phyloP scores from a whole-genome alignment of 2,797 vertebrate species.

The Poecilia wingei region DNA sequence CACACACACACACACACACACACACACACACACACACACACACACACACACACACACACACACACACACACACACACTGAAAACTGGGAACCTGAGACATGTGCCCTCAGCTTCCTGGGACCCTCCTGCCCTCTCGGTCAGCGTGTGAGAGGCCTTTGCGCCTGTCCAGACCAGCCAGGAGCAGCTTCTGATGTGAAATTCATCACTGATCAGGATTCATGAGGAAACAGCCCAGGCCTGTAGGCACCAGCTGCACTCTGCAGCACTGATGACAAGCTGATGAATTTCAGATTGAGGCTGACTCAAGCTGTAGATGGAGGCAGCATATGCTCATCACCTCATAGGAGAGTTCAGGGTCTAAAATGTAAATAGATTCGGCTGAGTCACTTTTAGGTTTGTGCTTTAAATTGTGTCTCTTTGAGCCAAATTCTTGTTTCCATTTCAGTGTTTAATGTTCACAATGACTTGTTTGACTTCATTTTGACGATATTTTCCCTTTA shows the following conservation, averaged over 20 bases:
- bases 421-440: neutral
- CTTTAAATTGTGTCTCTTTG: neutral
- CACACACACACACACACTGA: slow-evolving; percentile 43
- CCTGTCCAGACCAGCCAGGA: slow-evolving; percentile 1
- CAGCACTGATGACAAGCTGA: slow-evolving; percentile 5
- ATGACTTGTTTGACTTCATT: neutral
- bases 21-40: slow-evolving; percentile 29
- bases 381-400: neutral
- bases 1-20: slow-evolving; percentile 41
- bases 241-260: neutral
- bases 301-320: neutral
- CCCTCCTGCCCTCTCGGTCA: slow-evolving; percentile 36
- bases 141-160: slow-evolving; percentile 31
- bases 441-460: neutral
- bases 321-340: neutral
- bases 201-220: neutral
- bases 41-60: slow-evolving; percentile 42
- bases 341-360: neutral
- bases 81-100: slow-evolving; percentile 70
- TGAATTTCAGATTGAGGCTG: slow-evolving; percentile 1
- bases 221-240: slow-evolving; percentile 7
- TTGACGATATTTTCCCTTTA: neutral
- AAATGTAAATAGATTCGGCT: neutral
- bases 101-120: slow-evolving; percentile 54
- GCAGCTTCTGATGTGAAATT: slow-evolving; percentile 21